These are phyloP conservation scores for Rhagonycha lutea DNA, from an alignment of 2,888 invertebrate genomes.

Conservation along the genomic window DNA sequence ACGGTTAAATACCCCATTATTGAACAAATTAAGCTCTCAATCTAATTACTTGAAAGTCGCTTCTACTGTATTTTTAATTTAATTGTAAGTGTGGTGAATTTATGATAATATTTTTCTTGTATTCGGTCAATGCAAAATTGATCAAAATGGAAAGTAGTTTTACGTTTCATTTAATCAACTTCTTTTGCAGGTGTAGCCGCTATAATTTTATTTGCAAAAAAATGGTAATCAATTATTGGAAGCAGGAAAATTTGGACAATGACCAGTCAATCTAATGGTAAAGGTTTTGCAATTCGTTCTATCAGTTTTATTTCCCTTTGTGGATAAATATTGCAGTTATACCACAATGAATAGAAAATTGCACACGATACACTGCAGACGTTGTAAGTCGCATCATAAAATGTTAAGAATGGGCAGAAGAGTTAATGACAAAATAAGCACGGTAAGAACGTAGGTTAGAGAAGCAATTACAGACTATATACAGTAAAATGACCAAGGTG, in stretches of 20 bases:
- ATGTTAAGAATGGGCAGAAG: slow-evolving; percentile 6
- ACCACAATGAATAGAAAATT: background rate
- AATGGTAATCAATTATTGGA: no score
- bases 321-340: slow-evolving; percentile 7
- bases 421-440: slow-evolving; percentile 2
- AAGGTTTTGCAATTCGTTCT: no score
- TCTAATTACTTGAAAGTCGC: background rate
- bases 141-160: background rate
- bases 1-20: background rate
- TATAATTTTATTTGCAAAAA: background rate
- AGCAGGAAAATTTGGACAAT: background rate
- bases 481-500: slow-evolving; percentile 7
- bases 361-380: slow-evolving; percentile 8
- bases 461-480: slow-evolving; percentile 23
- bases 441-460: slow-evolving; percentile 6
- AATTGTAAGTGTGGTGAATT: background rate
- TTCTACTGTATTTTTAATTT: background rate
- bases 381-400: slow-evolving; percentile 3
- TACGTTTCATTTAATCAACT: background rate
- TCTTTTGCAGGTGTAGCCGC: background rate
- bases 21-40: background rate
- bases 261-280: background rate
- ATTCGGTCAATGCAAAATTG: background rate
- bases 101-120: background rate
- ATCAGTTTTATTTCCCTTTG: background rate